Evolutionary conservation across 2,797 vertebrate species (phyloP).

Genomic region (Crenichthys baileyi): DNA sequence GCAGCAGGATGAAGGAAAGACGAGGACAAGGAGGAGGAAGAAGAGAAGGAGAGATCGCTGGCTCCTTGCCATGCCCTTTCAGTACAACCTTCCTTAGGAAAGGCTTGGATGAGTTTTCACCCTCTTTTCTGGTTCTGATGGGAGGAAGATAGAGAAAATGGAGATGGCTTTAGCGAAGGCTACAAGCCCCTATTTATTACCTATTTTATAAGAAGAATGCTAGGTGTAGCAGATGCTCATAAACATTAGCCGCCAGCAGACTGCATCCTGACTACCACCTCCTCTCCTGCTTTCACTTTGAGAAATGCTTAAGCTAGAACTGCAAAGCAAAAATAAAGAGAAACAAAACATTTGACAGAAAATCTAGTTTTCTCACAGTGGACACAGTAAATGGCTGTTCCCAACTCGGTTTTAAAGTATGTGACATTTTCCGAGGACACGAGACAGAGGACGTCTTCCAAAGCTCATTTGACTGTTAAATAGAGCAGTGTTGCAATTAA

Average conservation of each 20-base stretch:
- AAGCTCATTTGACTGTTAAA: slow-evolving; percentile 78
- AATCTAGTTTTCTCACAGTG: slow-evolving; percentile 2
- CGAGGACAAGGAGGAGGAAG: slow-evolving; percentile 40
- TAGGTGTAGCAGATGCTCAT: slow-evolving; percentile 48
- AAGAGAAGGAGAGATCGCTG: slow-evolving; percentile 71
- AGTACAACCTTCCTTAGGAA: slow-evolving; percentile 87
- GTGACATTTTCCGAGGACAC: slow-evolving; percentile 67
- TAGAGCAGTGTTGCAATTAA: slow-evolving; percentile 78
- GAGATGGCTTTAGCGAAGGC: slow-evolving; percentile 45
- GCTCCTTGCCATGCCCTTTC: slow-evolving; percentile 84
- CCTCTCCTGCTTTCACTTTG: neutral
- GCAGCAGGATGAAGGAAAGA: slow-evolving; percentile 32
- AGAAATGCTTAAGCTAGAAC: slow-evolving; percentile 1
- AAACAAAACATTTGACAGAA: neutral
- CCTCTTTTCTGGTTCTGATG: slow-evolving; percentile 40
- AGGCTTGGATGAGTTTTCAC: slow-evolving; percentile 71
- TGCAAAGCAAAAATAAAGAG: neutral
- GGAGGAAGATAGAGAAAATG: slow-evolving; percentile 59
- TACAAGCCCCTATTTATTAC: slow-evolving; percentile 49
- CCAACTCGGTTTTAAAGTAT: slow-evolving; percentile 42
- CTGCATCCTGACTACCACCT: neutral
- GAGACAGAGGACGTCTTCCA: slow-evolving; percentile 61
- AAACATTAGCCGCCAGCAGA: slow-evolving; percentile 26
- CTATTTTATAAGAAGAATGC: slow-evolving; percentile 36
- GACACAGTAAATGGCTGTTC: slow-evolving; percentile 23